Percentiles rank a stretch among this genome's conserved stretches.
Conservation (phyloP, 2,113 vertebrate genomes). For the Propithecus coquereli region DNA sequence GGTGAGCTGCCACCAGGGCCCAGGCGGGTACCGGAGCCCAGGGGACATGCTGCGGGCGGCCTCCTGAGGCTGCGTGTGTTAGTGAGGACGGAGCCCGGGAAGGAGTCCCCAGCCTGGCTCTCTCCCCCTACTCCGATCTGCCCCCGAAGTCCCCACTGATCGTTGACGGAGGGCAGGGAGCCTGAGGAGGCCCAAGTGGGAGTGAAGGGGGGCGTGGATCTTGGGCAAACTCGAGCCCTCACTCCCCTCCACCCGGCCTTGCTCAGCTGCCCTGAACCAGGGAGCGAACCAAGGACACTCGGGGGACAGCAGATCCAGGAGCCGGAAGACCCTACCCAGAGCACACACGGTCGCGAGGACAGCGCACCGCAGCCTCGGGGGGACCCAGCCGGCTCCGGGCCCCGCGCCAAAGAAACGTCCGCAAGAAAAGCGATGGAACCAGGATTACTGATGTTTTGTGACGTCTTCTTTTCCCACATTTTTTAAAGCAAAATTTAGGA, state of each 20-base stretch:
- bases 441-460: neutral
- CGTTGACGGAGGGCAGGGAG: neutral
- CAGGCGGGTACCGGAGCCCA: rapidly evolving
- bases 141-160: neutral
- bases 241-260: neutral
- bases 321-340: neutral
- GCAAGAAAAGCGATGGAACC: neutral
- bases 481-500: neutral
- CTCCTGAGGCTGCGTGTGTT: neutral
- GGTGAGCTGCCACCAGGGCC: neutral
- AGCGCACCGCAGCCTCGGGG: neutral
- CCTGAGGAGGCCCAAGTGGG: neutral
- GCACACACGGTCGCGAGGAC: neutral
- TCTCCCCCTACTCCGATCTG: rapidly evolving
- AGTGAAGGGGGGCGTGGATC: neutral
- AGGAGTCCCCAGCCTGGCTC: neutral
- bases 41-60: neutral
- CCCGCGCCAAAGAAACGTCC: neutral
- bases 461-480: neutral
- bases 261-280: neutral
- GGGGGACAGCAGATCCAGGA: neutral
- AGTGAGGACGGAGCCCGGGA: neutral
- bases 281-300: neutral
- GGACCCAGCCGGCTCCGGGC: neutral
- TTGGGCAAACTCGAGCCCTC: neutral